Percentiles rank a stretch among this genome's conserved stretches.
phyloP scores from a whole-genome alignment of 2,888 invertebrate genomes.

The Scaeva pyrastri region DNA sequence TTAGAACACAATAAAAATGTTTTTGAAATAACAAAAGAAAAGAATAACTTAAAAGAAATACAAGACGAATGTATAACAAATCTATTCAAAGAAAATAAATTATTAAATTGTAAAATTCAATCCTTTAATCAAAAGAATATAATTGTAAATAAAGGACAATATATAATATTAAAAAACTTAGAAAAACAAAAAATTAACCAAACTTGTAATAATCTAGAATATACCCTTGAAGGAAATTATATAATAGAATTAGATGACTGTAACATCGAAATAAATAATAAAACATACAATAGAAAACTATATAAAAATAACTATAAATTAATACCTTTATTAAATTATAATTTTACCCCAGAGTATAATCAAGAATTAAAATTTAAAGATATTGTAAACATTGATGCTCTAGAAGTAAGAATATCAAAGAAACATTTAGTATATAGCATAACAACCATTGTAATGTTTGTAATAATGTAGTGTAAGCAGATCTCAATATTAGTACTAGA shows the following conservation, averaged over 20 bases:
- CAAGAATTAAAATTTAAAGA: too few relatives aligned
- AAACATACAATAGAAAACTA: background rate
- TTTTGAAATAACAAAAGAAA: background rate
- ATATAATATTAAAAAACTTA: background rate
- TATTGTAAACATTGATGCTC: too few relatives aligned
- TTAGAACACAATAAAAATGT: background rate
- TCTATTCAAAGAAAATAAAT: background rate
- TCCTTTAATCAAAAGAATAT: background rate
- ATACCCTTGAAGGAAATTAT: background rate
- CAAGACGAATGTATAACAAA: background rate
- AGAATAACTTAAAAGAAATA: background rate
- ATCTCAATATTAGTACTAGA: slow-evolving; percentile 3
- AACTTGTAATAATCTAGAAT: background rate
- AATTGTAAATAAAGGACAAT: background rate
- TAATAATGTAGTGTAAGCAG: slow-evolving; percentile 2
- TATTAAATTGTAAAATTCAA: background rate
- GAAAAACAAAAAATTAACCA: background rate
- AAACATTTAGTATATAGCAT: too few relatives aligned
- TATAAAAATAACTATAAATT: background rate
- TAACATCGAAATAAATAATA: background rate
- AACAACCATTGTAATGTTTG: too few relatives aligned
- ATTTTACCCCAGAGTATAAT: background rate
- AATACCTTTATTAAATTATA: background rate
- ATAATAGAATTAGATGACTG: background rate
- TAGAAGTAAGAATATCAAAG: too few relatives aligned